phyloP scores from a whole-genome alignment of 2,888 invertebrate genomes.

The Drosophila mimetica region DNA sequence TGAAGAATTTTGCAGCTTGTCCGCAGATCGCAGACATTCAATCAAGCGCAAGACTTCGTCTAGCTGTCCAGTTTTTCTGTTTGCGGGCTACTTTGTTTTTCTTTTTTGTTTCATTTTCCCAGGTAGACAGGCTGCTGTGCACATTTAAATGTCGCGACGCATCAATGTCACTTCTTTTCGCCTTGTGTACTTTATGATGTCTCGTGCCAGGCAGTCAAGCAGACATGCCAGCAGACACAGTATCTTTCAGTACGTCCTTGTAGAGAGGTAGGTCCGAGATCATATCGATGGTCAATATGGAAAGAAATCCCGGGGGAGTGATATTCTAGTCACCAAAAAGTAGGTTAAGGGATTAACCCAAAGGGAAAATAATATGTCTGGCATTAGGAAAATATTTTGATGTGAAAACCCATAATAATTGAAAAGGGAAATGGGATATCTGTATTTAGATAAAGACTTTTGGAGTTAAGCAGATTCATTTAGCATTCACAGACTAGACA shows the following conservation, averaged over 20 bases:
- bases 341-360: conserved; percentile 42
- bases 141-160: conserved; percentile 68
- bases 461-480: not conserved
- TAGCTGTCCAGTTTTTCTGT: conserved; percentile 6
- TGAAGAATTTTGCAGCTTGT: conserved; percentile 45
- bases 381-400: not conserved
- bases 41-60: conserved; percentile 30
- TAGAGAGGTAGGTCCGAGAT: conserved; percentile 29
- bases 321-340: conserved; percentile 11
- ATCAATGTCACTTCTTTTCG: conserved; percentile 54
- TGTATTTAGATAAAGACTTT: not conserved
- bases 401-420: not conserved
- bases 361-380: conserved; percentile 4
- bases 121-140: conserved; percentile 42
- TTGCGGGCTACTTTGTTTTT: conserved; percentile 1
- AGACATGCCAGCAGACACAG: conserved; percentile 20
- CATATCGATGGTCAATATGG: conserved; percentile 21
- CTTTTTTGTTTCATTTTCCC: conserved; percentile 3
- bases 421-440: not conserved
- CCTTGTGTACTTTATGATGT: conserved; percentile 41
- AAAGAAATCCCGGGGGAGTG: conserved; percentile 27
- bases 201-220: conserved; percentile 20
- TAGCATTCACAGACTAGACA: not conserved
- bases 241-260: conserved; percentile 13
- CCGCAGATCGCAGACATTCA: conserved; percentile 24